Evolutionary conservation across 2,797 vertebrate genomes (phyloP).

Genomic region (Hylomyscus alleni): DNA sequence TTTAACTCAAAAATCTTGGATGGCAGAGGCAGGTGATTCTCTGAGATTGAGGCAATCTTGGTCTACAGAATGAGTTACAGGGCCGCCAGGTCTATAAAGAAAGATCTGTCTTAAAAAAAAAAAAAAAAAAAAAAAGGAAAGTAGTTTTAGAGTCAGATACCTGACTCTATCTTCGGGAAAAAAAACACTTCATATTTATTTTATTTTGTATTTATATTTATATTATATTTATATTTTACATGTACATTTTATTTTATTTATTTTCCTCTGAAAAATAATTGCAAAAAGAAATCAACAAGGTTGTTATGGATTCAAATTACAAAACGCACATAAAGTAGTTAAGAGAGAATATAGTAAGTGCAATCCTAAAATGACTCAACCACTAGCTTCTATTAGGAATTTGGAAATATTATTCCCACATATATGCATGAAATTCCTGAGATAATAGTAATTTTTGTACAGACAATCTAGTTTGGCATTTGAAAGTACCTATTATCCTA

Average conservation of each 20-base stretch:
- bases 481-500: neutral
- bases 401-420: neutral
- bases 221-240: neutral
- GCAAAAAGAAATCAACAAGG: neutral
- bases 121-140: neutral
- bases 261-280: slow-evolving; percentile 22
- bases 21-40: neutral
- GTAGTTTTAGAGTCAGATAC: neutral
- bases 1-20: neutral
- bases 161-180: neutral
- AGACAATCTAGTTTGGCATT: neutral
- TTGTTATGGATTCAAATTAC: slow-evolving; percentile 20
- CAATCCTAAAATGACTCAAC: neutral
- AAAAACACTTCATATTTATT: neutral
- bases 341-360: slow-evolving; percentile 49
- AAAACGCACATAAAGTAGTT: neutral
- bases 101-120: too few relatives aligned
- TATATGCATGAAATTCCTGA: neutral
- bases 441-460: slow-evolving; percentile 6
- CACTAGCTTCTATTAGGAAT: slow-evolving; percentile 11
- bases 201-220: neutral
- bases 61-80: neutral
- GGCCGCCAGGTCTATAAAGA: neutral
- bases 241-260: neutral
- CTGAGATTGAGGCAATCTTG: neutral